These are phyloP conservation scores for Dilophus febrilis DNA, from an alignment of 2,888 invertebrate species.

Conservation along the genomic window DNA sequence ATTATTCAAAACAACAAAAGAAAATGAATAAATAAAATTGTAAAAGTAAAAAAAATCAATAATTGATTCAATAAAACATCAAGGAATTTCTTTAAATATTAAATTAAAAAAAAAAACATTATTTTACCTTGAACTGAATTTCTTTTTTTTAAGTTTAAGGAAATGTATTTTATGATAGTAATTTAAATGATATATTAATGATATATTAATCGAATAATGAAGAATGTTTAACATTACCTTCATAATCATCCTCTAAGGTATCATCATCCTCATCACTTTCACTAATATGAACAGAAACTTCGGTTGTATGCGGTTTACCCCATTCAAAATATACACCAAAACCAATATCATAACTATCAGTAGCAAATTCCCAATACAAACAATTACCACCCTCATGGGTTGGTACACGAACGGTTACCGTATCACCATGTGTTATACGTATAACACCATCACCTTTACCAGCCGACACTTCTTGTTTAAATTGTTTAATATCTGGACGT, in stretches of 20 bases:
- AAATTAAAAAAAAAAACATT: background rate
- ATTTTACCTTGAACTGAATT: background rate
- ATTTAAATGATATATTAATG: background rate
- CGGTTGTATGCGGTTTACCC: conserved; percentile 71
- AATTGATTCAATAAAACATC: background rate
- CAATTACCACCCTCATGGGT: conserved; percentile 86
- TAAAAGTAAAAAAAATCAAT: background rate
- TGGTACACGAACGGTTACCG: conserved; percentile 89
- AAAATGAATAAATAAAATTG: background rate
- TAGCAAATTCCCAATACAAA: conserved; percentile 98
- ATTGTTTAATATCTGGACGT: conserved; percentile 63
- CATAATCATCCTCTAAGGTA: conserved; percentile 34
- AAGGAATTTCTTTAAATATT: background rate
- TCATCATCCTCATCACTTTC: conserved; percentile 75
- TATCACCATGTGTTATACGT: conserved; percentile 90
- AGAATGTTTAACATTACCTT: conserved; percentile 10
- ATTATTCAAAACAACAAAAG: too few relatives aligned
- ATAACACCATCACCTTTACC: conserved; percentile 73
- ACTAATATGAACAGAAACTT: conserved; percentile 79
- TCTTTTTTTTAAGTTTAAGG: too few relatives aligned
- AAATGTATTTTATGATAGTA: too few relatives aligned
- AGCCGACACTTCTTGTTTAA: conserved; percentile 75
- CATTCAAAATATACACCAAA: conserved; percentile 99
- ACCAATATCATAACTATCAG: conserved; percentile 92
- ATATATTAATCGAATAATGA: background rate